Evolutionary conservation across 2,888 invertebrate species (phyloP).

Genomic region (Ephialtes manifestator): DNA sequence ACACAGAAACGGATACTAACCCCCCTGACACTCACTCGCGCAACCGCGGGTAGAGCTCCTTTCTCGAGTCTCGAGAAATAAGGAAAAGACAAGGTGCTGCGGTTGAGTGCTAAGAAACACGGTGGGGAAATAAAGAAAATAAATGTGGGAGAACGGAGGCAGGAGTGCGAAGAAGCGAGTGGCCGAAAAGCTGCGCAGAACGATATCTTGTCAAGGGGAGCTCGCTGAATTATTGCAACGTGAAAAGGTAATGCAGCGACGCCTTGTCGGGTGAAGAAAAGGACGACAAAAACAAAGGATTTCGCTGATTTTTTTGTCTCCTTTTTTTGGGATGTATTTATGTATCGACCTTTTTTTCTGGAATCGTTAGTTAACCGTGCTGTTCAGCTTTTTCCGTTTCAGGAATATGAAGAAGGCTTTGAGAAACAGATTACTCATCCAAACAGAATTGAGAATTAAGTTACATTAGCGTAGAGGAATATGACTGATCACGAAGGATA

Average conservation of each 20-base stretch:
- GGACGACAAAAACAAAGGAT: neutral
- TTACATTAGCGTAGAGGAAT: too few relatives aligned
- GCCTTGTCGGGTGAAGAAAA: neutral
- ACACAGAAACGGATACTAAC: slow-evolving; percentile 56
- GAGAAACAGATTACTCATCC: neutral
- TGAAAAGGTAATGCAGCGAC: slow-evolving; percentile 37
- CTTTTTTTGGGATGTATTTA: neutral
- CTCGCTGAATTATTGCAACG: slow-evolving; percentile 62
- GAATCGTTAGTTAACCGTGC: neutral
- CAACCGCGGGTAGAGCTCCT: neutral
- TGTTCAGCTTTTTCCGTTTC: neutral
- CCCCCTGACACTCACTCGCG: neutral
- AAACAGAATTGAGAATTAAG: too few relatives aligned
- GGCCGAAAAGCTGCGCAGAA: slow-evolving; percentile 37
- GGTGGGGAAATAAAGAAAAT: slow-evolving; percentile 1
- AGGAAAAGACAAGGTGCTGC: slow-evolving; percentile 28
- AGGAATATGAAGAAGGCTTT: neutral
- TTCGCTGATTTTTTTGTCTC: neutral
- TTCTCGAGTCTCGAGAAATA: slow-evolving; percentile 8
- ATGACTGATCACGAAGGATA: too few relatives aligned
- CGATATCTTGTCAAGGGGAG: slow-evolving; percentile 54
- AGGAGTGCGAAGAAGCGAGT: slow-evolving; percentile 24
- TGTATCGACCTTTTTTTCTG: neutral
- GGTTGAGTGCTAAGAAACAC: slow-evolving; percentile 12
- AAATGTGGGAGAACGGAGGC: slow-evolving; percentile 18